Evolutionary conservation across 2,113 vertebrate species (phyloP), one percentile per base, ranked within the genome.

Genomic region (Eulemur macaco): DNA sequence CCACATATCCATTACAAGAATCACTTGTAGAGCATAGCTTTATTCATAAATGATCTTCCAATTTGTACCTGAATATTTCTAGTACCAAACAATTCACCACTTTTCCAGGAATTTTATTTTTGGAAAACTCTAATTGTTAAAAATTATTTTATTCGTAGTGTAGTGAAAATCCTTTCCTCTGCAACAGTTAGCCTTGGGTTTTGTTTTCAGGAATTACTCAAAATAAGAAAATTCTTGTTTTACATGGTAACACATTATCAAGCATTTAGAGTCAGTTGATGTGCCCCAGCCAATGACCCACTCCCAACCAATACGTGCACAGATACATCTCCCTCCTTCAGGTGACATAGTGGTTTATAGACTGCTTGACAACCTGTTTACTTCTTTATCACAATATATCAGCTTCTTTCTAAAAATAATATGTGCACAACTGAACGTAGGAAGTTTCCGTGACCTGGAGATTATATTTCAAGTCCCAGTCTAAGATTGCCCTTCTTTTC

Each of bases 61-160:
- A 17, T 68, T 86, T 95, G 23, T 12, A 56, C 18, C 34, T 14
- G 29, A 89, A 10, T 76, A 56, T 80, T 89, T 95, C 77, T 60
- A 34, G 63, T 82, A 52, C 27, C 10, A 42, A 91, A n/a, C 89
- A 76, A 83, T 31, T 74, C 5, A 86, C 11, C 37, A n/a, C 2
- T 80, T 94, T 89, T 63, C 17, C 10, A 76, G 11, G 34, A 86
- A 86, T 74, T 69, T 97, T 73, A 58, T 88, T 91, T 56, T 54
- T 91, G 37, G 37, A 74, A 52, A 86, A 56, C 11, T 83, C 23
- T 73, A 77, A 77, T 77, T 83, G 39, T 47, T 89, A 52, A 63
- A 50, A 92, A 54, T 58, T 45, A 69, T 91, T 86, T 95, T 50
- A 71, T n/a, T 81, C 2, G 45, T 42, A 54, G 81, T n/a, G 21